Base-by-base conservation (phyloP, 2,888 invertebrate species). In the Augiades crinisus region DNA sequence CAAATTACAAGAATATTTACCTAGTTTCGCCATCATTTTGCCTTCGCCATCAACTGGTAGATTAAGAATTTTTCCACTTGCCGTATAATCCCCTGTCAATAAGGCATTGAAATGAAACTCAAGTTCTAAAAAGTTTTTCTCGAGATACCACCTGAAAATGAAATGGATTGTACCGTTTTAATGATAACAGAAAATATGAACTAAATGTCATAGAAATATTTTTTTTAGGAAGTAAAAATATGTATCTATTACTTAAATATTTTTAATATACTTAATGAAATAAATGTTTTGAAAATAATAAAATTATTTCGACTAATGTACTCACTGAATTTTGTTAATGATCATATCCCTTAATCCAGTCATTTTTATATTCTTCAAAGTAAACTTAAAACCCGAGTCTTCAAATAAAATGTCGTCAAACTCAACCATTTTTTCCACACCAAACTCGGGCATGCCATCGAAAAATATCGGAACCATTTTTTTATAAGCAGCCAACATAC, bases 21-120 rank as follows among this genome's bases (percentile, higher is more conserved):
- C 66, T 4, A 68, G 41, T 64, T 65, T 69, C 2, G 72, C 34
- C 47, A 63, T 65, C 62, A 70, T 61, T n/a, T 67, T 57, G 10
- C 83, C 83, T 21, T 83, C 79, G 5, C 83, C 83, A 22, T 53
- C 75, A 43, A 83, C 81, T 2, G 83, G 82, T 1, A 83, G 55
- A n/a, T 81, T 72, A 4, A 83, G 71, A 2, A 83, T 60, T 44
- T 65, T 61, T 1, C 83, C 83, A 0, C 70, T 4, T 2, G 34
- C 34, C 6, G 3, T 16, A 16, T 34, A 34, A 16, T 34, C 14
- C 17, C 34, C 34, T 17, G 8, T 7, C n/a, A 34, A 34, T 0
- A 14, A 1, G n/a, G 16, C 7, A 17, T 16, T n/a, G 5, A 34
- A 34, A n/a, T 34, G 16, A n/a, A 14, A 34, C 7, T 7, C 3